phyloP scores from a whole-genome alignment of 2,797 vertebrate genomes.

The Gymnothorax reevesii region DNA sequence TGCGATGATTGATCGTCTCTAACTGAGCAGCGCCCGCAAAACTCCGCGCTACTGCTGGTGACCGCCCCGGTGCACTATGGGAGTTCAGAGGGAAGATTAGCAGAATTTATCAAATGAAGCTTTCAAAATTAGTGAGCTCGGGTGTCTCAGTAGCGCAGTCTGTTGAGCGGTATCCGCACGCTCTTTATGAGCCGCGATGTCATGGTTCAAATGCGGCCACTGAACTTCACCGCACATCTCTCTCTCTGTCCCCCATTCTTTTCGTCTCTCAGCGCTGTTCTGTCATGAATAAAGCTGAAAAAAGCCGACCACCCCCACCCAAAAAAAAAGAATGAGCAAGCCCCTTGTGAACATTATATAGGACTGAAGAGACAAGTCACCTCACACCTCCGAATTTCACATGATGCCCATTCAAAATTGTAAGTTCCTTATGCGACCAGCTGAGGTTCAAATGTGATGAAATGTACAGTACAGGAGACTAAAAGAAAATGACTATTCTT shows the following conservation, averaged over 20 bases:
- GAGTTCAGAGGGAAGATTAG: slow-evolving; percentile 9
- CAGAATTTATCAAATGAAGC: neutral
- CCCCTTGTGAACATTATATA: neutral
- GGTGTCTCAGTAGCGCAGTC: too few relatives aligned
- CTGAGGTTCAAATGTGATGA: neutral
- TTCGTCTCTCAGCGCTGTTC: too few relatives aligned
- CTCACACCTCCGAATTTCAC: neutral
- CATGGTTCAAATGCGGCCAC: too few relatives aligned
- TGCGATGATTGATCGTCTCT: slow-evolving; percentile 14
- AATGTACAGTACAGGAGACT: neutral
- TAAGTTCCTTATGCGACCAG: neutral
- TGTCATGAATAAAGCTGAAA: too few relatives aligned
- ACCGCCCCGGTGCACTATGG: slow-evolving; percentile 22
- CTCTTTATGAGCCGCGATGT: too few relatives aligned
- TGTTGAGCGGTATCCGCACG: too few relatives aligned
- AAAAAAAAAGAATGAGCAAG: neutral
- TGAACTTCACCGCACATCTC: too few relatives aligned
- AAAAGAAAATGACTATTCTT: neutral
- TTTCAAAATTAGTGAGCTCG: neutral
- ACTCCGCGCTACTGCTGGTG: neutral
- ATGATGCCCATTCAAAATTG: neutral
- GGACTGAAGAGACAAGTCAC: neutral
- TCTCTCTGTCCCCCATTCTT: too few relatives aligned
- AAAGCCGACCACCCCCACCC: too few relatives aligned
- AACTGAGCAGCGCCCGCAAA: neutral